These are phyloP conservation scores for Scelioninae gen. 2 DNA, from an alignment of 2,888 invertebrate species.

Conservation along the genomic window DNA sequence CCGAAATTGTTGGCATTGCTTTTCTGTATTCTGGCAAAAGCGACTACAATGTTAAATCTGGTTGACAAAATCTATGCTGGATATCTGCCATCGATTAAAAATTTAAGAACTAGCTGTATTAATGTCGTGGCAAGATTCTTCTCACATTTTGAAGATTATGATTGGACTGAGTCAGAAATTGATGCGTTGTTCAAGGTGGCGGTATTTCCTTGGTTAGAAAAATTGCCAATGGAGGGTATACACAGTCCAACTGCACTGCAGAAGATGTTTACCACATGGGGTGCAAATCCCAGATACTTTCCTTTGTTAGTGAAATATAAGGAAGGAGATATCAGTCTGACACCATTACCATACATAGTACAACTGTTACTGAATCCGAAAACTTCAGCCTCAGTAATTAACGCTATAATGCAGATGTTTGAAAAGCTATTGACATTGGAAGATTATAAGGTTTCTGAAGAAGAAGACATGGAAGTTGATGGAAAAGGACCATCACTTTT, in stretches of 20 bases:
- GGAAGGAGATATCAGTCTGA: constrained; percentile 75
- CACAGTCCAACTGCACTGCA: constrained; percentile 89
- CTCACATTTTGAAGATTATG: constrained; percentile 85
- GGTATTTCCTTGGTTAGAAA: constrained; percentile 87
- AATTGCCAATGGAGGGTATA: constrained; percentile 87
- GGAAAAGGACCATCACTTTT: constrained; percentile 61
- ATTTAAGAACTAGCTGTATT: constrained; percentile 80
- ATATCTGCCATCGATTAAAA: constrained; percentile 81
- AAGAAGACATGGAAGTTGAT: constrained; percentile 69
- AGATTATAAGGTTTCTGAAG: constrained; percentile 78
- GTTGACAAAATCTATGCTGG: constrained; percentile 79
- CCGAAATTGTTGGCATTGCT: constrained; percentile 84
- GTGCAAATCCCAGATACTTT: constrained; percentile 87
- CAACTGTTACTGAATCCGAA: constrained; percentile 83
- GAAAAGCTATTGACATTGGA: constrained; percentile 84
- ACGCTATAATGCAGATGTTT: constrained; percentile 83
- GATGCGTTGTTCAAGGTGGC: constrained; percentile 85
- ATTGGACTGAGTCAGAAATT: constrained; percentile 83
- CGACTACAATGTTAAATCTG: constrained; percentile 80
- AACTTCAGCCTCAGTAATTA: constrained; percentile 81
- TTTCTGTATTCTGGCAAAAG: constrained; percentile 81
- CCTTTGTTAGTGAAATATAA: constrained; percentile 81
- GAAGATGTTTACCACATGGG: constrained; percentile 88
- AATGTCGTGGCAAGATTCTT: constrained; percentile 84
- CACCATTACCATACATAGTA: constrained; percentile 82